Evolutionary conservation across 2,113 vertebrate species (phyloP), one percentile per base, ranked within the genome.

Genomic region (Xiphophorus maculatus): DNA sequence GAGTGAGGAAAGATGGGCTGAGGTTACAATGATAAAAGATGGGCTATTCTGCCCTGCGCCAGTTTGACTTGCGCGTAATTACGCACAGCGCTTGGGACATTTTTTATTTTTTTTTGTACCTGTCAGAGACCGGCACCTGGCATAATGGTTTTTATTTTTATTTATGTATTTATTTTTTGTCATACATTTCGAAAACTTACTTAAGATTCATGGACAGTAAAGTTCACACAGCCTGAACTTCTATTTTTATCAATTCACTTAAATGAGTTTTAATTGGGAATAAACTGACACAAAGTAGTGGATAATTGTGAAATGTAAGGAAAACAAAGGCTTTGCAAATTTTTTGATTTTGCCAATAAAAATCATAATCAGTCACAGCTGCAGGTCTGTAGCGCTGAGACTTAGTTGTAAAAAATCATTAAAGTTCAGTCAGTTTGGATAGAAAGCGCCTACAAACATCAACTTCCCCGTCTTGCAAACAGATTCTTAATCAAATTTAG

Each of bases 31-130:
- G 8, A 25, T 25, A 54, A 25, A 54, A 3, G 22, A 54, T 25
- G 22, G 51, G 22, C 9, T 58, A 64, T 83, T 15, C 58, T 80
- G 3, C 74, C 32, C 35, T 60, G 61, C 28, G 79, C 28, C 42
- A 61, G 12, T 84, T 76, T 79, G 70, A 65, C 76, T 76, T 64
- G 86, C 84, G 85, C 84, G 79, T 83, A 87, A 91, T 87, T 84
- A 81, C 76, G 79, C 86, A 72, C 73, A 30, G 68, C 51, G 68
- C 69, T 69, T 74, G 29, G 9, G 51, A 68, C 44, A 58, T 32
- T 10, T 35, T 35, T 35, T 35, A n/a, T 35, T 10, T 35, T 35
- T 35, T 35, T 82, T 63, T 69, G 63, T 65, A 40, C 32, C 73
- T 51, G 61, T 74, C 54, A 15, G 35, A 74, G 7, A 1, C 51